These are phyloP conservation scores for Platycercus adscitus DNA, from an alignment of 2,113 vertebrate genomes.

Conservation along the genomic window DNA sequence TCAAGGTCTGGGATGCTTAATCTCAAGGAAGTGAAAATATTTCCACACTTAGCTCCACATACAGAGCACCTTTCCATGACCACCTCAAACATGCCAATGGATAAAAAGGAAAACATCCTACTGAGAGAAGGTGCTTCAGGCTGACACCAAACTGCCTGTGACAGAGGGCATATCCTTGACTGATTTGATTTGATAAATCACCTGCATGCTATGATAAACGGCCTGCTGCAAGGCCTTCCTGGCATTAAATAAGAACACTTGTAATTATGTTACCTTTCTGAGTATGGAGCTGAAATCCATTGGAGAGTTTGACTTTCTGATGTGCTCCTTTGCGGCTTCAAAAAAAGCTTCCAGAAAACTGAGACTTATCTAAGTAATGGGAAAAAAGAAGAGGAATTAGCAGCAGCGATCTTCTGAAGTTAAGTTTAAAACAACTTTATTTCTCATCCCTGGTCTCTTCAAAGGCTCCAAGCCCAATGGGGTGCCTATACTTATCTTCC, in stretches of 20 bases:
- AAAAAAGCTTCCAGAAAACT: slow-evolving; percentile 84
- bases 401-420: not conserved
- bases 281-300: slow-evolving; percentile 80
- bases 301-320: slow-evolving; percentile 56
- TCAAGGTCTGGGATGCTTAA: not conserved
- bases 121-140: not conserved
- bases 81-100: not conserved
- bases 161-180: not conserved
- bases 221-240: not conserved
- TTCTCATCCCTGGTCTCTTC: not conserved
- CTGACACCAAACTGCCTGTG: not conserved
- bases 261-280: slow-evolving; percentile 73
- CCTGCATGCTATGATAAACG: not conserved
- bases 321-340: slow-evolving; percentile 72
- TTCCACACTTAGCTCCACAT: not conserved
- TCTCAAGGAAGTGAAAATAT: not conserved
- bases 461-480: not conserved
- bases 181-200: not conserved
- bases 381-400: not conserved
- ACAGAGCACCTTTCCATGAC: not conserved
- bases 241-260: not conserved
- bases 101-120: not conserved
- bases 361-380: slow-evolving; percentile 80
- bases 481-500: not conserved
- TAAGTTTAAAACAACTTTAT: not conserved